Percentiles rank a stretch among this genome's conserved stretches.
These are phyloP conservation scores for Phyllopteryx taeniolatus DNA, from an alignment of 2,113 vertebrate species.

Conservation along the genomic window DNA sequence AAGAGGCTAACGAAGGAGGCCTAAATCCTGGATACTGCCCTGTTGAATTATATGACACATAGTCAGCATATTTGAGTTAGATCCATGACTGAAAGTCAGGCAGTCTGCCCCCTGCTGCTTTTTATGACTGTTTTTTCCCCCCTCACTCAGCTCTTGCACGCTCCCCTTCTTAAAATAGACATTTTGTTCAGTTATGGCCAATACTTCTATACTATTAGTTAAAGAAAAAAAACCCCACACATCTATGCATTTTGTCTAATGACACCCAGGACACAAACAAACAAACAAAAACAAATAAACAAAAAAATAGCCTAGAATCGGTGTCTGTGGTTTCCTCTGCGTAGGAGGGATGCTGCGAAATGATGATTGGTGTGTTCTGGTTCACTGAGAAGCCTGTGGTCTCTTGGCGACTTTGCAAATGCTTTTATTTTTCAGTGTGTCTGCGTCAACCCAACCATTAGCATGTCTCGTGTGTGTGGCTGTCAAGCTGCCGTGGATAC, in stretches of 20 bases:
- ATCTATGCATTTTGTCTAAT: constrained; percentile 17
- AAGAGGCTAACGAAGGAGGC: not conserved
- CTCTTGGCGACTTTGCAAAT: constrained; percentile 38
- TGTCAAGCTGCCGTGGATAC: constrained; percentile 53
- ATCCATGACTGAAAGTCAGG: not conserved
- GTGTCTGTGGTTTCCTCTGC: constrained; percentile 56
- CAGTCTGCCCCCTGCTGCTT: not conserved
- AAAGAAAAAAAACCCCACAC: not conserved
- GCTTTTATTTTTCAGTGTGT: constrained; percentile 44
- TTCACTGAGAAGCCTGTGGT: constrained; percentile 55
- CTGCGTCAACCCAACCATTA: constrained; percentile 58
- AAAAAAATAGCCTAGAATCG: constrained; percentile 62
- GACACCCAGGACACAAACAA: constrained; percentile 18
- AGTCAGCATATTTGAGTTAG: not conserved
- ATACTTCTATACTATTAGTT: not conserved
- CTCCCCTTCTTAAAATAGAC: not conserved
- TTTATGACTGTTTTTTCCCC: not conserved
- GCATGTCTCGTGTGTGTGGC: constrained; percentile 48
- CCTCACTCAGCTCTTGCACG: not conserved
- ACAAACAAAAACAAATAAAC: constrained; percentile 32
- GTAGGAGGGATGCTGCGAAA: constrained; percentile 47
- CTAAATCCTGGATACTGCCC: not conserved
- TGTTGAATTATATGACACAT: not conserved
- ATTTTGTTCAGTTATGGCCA: not conserved
- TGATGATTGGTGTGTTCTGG: constrained; percentile 65